These are phyloP conservation scores for Avahi laniger DNA, from an alignment of 2,797 vertebrate species.

Conservation along the genomic window DNA sequence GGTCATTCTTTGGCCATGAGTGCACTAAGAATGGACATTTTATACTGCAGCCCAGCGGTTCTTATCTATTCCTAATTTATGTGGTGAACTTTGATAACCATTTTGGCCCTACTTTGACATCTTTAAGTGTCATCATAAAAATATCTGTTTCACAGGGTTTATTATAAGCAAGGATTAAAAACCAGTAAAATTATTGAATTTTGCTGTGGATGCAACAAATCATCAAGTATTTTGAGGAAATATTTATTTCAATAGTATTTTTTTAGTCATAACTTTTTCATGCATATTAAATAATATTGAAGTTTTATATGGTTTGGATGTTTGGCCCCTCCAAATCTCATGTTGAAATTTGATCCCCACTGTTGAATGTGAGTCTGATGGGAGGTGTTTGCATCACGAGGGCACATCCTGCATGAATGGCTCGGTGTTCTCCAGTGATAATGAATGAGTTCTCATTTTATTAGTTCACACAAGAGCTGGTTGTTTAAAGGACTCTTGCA, in stretches of 20 bases:
- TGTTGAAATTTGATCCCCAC: no score
- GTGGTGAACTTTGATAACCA: background rate
- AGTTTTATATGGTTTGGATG: no score
- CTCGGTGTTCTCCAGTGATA: no score
- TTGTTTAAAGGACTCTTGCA: no score
- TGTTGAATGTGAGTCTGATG: no score
- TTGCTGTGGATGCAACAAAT: background rate
- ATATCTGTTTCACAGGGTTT: background rate
- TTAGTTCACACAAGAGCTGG: no score
- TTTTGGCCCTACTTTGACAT: background rate
- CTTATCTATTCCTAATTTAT: background rate
- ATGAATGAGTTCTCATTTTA: no score
- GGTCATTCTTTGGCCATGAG: no score
- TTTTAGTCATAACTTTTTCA: background rate
- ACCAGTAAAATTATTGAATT: background rate
- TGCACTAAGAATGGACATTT: no score
- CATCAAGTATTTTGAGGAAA: background rate
- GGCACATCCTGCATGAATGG: no score
- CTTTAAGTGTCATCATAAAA: slow-evolving; percentile 19
- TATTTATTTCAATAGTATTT: background rate
- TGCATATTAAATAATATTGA: background rate
- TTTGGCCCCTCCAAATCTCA: no score
- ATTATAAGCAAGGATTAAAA: slow-evolving; percentile 2
- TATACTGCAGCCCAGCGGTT: background rate
- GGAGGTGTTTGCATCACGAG: no score